Evolutionary conservation across 2,113 vertebrate species (phyloP).

Genomic region (Mastomys coucha): DNA sequence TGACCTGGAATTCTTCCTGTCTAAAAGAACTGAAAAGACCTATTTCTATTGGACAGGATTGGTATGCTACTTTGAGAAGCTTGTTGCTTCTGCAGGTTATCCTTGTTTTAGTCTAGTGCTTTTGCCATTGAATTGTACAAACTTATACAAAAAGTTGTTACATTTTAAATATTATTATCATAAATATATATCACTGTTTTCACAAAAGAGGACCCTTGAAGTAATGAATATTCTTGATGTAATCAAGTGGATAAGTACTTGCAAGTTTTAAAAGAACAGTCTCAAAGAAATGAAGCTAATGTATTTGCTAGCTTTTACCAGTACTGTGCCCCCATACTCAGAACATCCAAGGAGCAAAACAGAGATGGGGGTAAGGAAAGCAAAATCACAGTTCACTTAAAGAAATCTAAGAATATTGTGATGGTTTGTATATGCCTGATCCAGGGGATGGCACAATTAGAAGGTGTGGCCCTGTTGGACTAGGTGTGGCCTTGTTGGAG

Average conservation of each 20-base stretch:
- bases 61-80: background rate
- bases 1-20: no score
- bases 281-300: background rate
- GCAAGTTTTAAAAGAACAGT: background rate
- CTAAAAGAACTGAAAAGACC: background rate
- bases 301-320: background rate
- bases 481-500: no score
- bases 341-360: background rate
- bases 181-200: background rate
- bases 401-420: background rate
- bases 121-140: background rate
- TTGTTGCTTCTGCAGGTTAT: background rate
- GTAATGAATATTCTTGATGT: background rate
- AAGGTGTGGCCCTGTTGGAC: no score
- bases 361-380: background rate
- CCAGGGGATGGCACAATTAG: no score
- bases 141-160: background rate
- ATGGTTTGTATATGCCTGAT: no score
- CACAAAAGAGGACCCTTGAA: background rate
- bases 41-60: background rate
- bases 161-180: background rate
- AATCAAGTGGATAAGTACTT: background rate
- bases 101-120: background rate
- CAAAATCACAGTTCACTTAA: background rate
- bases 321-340: background rate